Evolutionary conservation across 1,140 invertebrate genomes (phyloP).

Genomic region (Pararge aegeria): DNA sequence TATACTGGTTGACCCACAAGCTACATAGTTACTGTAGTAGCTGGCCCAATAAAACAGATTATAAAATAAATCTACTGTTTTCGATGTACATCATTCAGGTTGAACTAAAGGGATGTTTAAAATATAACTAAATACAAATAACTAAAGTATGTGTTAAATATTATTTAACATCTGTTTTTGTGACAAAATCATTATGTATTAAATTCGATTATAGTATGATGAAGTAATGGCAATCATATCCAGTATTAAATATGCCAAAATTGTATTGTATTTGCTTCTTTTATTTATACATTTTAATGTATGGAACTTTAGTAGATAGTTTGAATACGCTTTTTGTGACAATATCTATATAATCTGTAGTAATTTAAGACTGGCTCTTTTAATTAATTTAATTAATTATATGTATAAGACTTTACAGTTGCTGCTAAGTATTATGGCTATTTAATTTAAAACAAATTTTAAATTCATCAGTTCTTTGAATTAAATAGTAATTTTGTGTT

Average conservation of each 20-base stretch:
- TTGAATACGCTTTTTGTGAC: slow-evolving; percentile 50
- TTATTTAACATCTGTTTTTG: neutral
- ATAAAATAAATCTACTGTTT: too few species aligned
- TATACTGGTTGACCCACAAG: too few species aligned
- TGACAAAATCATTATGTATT: neutral
- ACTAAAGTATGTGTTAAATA: neutral
- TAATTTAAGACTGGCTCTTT: slow-evolving; percentile 25
- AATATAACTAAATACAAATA: too few species aligned
- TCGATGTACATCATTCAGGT: too few species aligned
- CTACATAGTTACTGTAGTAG: too few species aligned
- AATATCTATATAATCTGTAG: slow-evolving; percentile 42
- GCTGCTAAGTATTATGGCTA: too few species aligned
- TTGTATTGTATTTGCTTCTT: slow-evolving; percentile 28
- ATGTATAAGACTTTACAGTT: neutral
- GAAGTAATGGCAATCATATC: slow-evolving; percentile 25
- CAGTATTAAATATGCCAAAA: slow-evolving; percentile 47
- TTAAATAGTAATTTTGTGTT: too few species aligned
- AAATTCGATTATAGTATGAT: slow-evolving; percentile 15
- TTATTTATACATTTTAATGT: slow-evolving; percentile 5
- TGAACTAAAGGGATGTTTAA: too few species aligned
- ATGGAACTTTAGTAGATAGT: slow-evolving; percentile 23
- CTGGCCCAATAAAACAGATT: too few species aligned
- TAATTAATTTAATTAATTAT: slow-evolving; percentile 16
- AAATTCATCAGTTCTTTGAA: too few species aligned
- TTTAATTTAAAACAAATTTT: too few species aligned